Percentiles rank a stretch among this genome's conserved stretches.
These are phyloP conservation scores for Eudyptes chrysolophus DNA, from an alignment of 2,113 vertebrate genomes.

Conservation along the genomic window DNA sequence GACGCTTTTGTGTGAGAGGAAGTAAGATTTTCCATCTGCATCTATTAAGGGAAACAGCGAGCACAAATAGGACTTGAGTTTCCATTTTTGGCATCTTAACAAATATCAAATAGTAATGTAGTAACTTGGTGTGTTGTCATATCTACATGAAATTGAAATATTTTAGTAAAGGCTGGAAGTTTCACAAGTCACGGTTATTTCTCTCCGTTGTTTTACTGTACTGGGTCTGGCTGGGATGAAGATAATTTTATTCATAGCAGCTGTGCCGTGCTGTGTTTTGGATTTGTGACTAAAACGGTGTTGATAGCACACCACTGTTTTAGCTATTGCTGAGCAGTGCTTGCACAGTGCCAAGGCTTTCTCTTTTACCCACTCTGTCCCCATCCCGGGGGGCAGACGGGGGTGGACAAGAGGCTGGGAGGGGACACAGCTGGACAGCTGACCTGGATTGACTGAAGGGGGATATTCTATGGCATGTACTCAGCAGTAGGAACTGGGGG, in stretches of 20 bases:
- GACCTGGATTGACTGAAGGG: background rate
- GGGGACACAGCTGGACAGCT: too few species aligned
- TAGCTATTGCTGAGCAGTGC: background rate
- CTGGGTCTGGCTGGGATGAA: background rate
- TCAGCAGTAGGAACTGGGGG: background rate
- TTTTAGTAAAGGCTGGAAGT: background rate
- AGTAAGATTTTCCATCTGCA: background rate
- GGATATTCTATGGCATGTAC: background rate
- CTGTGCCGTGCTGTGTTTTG: fast-evolving
- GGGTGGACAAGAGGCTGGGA: background rate
- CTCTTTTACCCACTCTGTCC: background rate
- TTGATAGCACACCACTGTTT: background rate
- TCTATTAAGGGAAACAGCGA: background rate
- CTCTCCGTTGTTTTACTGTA: background rate
- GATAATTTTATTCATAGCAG: background rate
- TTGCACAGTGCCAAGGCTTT: background rate
- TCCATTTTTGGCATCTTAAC: background rate
- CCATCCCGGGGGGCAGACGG: fast-evolving
- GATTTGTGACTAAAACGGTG: too few species aligned
- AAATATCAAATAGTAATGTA: fast-evolving
- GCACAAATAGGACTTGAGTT: background rate
- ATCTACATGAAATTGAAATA: background rate
- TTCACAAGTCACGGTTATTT: background rate
- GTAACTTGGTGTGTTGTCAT: background rate
- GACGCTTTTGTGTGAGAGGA: background rate